These are phyloP conservation scores for Gorsachius goisagi DNA, from an alignment of 2,113 vertebrate species.

Conservation along the genomic window DNA sequence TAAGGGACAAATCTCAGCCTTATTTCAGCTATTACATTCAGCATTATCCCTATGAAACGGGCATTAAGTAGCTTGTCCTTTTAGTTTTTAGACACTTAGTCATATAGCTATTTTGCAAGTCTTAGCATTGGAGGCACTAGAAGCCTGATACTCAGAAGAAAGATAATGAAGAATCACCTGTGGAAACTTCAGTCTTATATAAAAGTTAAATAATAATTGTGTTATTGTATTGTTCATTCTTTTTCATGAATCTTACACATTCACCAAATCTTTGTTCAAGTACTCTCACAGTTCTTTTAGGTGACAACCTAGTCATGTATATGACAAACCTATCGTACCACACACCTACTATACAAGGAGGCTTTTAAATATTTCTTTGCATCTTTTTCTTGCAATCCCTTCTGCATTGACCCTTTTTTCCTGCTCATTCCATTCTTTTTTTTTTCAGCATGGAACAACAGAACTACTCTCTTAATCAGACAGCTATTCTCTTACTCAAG, in stretches of 20 bases:
- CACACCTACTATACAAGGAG: background rate
- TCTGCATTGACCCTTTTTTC: background rate
- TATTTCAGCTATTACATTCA: background rate
- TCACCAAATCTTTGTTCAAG: background rate
- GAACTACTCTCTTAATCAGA: background rate
- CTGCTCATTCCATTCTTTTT: background rate
- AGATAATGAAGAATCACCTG: background rate
- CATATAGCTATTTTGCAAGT: background rate
- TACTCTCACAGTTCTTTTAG: background rate
- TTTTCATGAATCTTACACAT: background rate
- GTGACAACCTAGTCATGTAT: background rate
- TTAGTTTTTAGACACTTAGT: background rate
- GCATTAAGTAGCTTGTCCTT: background rate
- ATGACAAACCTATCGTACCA: background rate
- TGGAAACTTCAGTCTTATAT: background rate
- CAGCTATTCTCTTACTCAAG: background rate
- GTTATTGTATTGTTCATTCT: background rate
- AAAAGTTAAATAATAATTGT: background rate
- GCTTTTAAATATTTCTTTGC: background rate
- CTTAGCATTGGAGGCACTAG: background rate
- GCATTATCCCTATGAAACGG: background rate
- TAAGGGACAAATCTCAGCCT: background rate
- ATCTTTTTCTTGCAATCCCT: background rate
- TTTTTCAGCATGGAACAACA: background rate
- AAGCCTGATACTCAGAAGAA: background rate